phyloP scores from a whole-genome alignment of 1,140 invertebrate genomes.

The Nasonia vitripennis region DNA sequence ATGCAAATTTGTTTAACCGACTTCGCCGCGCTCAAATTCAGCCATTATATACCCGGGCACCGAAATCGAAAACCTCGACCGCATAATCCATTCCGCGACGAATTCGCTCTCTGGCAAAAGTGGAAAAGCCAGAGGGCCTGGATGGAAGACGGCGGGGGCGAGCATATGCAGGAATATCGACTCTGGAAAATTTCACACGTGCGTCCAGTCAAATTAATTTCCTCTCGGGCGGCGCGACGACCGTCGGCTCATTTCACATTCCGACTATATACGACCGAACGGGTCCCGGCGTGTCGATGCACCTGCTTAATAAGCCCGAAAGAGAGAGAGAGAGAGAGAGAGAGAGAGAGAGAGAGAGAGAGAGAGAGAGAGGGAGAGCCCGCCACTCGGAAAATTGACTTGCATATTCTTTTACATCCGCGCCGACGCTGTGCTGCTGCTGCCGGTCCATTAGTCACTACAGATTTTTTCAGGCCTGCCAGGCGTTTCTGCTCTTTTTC shows the following conservation, averaged over 20 bases:
- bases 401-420: neutral
- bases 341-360: too few species aligned
- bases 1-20: neutral
- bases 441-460: constrained; percentile 3
- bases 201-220: constrained; percentile 65
- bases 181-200: constrained; percentile 52
- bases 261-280: constrained; percentile 47
- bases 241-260: constrained; percentile 63
- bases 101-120: neutral
- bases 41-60: neutral
- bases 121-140: neutral
- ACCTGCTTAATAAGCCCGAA: constrained; percentile 35
- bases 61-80: neutral
- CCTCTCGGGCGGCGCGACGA: constrained; percentile 41
- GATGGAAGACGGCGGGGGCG: constrained; percentile 42
- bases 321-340: too few species aligned
- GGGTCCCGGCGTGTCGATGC: constrained; percentile 44
- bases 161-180: constrained; percentile 19
- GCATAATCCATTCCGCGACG: neutral
- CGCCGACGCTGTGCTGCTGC: neutral
- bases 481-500: neutral
- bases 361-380: too few species aligned
- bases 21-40: neutral
- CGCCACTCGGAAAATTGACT: constrained; percentile 24
- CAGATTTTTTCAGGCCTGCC: neutral